Conservation (phyloP, 2,888 invertebrate species). For the Drosophila parthenogenetica region DNA sequence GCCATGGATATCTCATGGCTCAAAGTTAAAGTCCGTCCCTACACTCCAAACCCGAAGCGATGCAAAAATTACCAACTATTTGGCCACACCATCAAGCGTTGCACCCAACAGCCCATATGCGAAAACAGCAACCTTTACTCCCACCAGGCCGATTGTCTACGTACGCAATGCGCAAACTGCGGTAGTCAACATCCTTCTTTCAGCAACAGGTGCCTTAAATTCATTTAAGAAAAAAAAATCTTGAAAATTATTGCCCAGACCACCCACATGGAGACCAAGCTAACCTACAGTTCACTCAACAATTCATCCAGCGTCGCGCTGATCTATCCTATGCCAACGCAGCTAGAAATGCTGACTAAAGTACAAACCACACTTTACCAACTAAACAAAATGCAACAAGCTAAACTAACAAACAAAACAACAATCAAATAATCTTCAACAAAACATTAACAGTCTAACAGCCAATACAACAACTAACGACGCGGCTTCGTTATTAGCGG, state of each 20-base stretch:
- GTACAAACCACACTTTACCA: background rate
- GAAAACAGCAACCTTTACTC: background rate
- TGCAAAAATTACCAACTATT: conserved; percentile 9
- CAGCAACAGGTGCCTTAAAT: conserved; percentile 4
- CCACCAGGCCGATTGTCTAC: background rate
- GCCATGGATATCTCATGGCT: conserved; percentile 10
- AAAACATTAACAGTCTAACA: background rate
- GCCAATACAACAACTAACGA: background rate
- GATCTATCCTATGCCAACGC: too few species aligned
- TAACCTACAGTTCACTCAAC: too few species aligned
- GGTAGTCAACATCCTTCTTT: conserved; percentile 3
- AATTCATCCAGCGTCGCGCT: too few species aligned
- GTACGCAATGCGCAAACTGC: conserved; percentile 13
- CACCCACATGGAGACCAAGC: too few species aligned
- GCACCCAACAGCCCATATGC: background rate
- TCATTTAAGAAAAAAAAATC: background rate
- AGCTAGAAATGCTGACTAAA: background rate
- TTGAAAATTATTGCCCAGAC: too few species aligned
- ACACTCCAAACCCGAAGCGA: conserved; percentile 13
- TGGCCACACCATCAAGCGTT: background rate
- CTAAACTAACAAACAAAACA: conserved; percentile 9
- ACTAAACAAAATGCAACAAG: background rate
- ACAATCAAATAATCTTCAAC: background rate
- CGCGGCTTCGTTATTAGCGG: background rate
- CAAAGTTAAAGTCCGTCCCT: conserved; percentile 6